These are phyloP conservation scores for Coelinius sp. DNA, from an alignment of 2,888 invertebrate species.

Conservation along the genomic window DNA sequence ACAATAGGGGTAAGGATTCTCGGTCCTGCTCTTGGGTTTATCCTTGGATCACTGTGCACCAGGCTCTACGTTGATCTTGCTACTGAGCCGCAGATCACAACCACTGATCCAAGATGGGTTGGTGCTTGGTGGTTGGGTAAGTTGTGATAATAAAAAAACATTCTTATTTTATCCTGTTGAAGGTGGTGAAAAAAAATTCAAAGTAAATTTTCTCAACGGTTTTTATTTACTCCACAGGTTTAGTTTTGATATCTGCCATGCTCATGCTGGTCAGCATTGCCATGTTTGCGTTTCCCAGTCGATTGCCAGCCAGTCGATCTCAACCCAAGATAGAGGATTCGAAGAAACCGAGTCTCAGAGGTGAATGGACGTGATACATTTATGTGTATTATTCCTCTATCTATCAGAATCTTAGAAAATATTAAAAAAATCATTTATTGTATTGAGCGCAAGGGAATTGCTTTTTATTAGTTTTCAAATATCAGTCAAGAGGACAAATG, in stretches of 20 bases:
- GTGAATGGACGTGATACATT: constrained; percentile 64
- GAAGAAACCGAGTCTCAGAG: constrained; percentile 77
- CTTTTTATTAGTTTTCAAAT: too few species aligned
- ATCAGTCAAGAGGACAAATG: too few species aligned
- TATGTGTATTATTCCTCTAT: background rate
- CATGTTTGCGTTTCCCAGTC: constrained; percentile 92
- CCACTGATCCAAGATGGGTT: constrained; percentile 90
- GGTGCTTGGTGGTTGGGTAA: constrained; percentile 98
- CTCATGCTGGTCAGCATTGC: constrained; percentile 87
- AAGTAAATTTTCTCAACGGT: background rate
- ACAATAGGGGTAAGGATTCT: constrained; percentile 93
- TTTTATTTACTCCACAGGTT: constrained; percentile 73
- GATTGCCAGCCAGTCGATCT: constrained; percentile 75
- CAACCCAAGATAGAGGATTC: constrained; percentile 66
- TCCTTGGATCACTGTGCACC: constrained; percentile 90
- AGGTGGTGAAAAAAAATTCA: background rate
- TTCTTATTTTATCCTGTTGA: background rate
- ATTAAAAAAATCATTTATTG: background rate
- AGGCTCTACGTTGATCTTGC: constrained; percentile 88
- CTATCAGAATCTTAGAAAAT: background rate
- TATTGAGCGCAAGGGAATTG: too few species aligned
- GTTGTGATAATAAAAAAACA: constrained; percentile 55
- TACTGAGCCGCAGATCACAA: constrained; percentile 80
- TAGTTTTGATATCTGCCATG: constrained; percentile 87
- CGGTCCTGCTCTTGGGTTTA: constrained; percentile 91